These are phyloP conservation scores for Melanotaenia trifasciata DNA, from an alignment of 2,797 vertebrate genomes.

Conservation along the genomic window DNA sequence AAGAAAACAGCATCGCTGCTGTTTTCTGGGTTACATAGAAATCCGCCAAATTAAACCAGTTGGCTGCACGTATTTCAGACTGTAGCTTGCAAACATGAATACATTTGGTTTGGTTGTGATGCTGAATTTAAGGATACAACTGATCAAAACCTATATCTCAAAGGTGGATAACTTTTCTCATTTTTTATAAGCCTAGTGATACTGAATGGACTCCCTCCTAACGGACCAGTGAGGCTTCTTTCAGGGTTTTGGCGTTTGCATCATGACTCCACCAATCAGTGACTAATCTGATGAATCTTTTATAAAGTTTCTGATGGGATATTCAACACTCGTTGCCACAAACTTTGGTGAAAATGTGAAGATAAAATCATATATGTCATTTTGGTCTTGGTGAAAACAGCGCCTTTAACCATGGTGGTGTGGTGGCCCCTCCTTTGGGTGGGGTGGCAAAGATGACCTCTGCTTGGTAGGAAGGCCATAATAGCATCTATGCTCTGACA, in stretches of 20 bases:
- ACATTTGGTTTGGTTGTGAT: conserved; percentile 28
- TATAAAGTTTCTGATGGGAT: conserved; percentile 53
- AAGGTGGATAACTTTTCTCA: conserved; percentile 15
- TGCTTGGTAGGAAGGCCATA: conserved; percentile 78
- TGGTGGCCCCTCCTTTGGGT: conserved; percentile 75
- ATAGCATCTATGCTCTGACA: conserved; percentile 79
- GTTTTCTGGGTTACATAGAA: conserved; percentile 29
- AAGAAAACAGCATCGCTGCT: conserved; percentile 19
- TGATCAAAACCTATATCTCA: conserved; percentile 31
- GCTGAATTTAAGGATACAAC: conserved; percentile 30
- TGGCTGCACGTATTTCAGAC: conserved; percentile 18
- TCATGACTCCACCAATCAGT: conserved; percentile 53
- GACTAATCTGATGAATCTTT: conserved; percentile 53
- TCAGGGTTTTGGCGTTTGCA: conserved; percentile 7
- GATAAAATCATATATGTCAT: conserved; percentile 83
- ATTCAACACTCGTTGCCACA: conserved; percentile 61
- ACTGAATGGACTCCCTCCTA: background rate
- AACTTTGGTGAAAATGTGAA: conserved; percentile 74
- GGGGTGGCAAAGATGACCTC: conserved; percentile 82
- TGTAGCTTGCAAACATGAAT: conserved; percentile 35
- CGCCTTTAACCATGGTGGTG: conserved; percentile 69
- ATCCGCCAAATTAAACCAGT: conserved; percentile 40
- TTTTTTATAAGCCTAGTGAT: conserved; percentile 21
- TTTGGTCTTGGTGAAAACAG: conserved; percentile 82
- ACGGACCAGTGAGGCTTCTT: conserved; percentile 29